Evolutionary conservation across 1,140 invertebrate genomes (phyloP).

Genomic region (Melitaea cinxia): DNA sequence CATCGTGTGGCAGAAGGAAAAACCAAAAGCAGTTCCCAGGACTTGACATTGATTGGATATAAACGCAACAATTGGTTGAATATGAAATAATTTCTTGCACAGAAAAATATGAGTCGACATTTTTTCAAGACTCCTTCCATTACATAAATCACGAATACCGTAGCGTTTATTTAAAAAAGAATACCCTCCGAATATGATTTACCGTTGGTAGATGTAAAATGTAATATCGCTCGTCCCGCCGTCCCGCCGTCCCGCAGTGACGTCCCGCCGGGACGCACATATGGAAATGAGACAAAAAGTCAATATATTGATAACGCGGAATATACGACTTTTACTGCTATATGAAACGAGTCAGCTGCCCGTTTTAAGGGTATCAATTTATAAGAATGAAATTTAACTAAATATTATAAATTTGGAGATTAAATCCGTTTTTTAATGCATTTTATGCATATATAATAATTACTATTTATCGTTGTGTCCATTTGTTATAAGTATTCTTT

Average conservation of each 20-base stretch:
- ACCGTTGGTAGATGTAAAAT: slow-evolving; percentile 21
- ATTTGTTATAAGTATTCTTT: too few species aligned
- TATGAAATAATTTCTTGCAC: not conserved
- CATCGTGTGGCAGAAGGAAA: too few species aligned
- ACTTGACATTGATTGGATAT: too few species aligned
- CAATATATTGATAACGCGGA: slow-evolving; percentile 26
- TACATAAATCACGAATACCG: slow-evolving; percentile 19
- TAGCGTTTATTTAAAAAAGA: slow-evolving; percentile 30
- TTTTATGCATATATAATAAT: too few species aligned
- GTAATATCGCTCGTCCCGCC: slow-evolving; percentile 12
- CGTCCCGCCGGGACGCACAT: slow-evolving; percentile 21
- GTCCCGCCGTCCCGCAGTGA: slow-evolving; percentile 2
- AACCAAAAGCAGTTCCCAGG: too few species aligned
- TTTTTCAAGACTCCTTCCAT: not conserved
- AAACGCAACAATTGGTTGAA: too few species aligned
- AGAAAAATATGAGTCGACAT: not conserved
- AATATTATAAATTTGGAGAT: too few species aligned
- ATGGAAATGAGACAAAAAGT: slow-evolving; percentile 30
- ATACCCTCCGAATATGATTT: slow-evolving; percentile 20
- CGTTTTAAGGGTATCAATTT: too few species aligned
- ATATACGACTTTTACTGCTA: slow-evolving; percentile 7
- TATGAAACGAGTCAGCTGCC: not conserved
- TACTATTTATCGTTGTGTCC: too few species aligned
- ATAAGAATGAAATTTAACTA: too few species aligned
- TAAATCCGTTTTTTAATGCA: too few species aligned